phyloP scores from a whole-genome alignment of 2,113 vertebrate species.

The Protomyctophum bolini region DNA sequence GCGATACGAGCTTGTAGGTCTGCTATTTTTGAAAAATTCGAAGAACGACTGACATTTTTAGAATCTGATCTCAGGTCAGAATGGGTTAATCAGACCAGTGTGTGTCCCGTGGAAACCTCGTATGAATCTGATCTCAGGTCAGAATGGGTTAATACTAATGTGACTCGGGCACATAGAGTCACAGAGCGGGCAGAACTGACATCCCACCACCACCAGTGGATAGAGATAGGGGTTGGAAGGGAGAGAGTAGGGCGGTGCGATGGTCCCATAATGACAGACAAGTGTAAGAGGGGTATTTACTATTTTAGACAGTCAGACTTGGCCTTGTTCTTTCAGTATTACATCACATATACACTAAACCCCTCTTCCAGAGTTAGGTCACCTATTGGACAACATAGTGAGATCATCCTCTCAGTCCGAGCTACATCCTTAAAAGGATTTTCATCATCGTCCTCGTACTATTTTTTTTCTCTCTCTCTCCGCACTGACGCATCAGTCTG shows the following conservation, averaged over 20 bases:
- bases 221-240: background rate
- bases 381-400: slow-evolving; percentile 38
- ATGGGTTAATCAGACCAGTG: too few species aligned
- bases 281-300: background rate
- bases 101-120: too few species aligned
- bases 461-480: slow-evolving; percentile 23
- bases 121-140: too few species aligned
- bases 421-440: slow-evolving; percentile 70
- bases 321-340: slow-evolving; percentile 26
- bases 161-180: background rate
- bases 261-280: slow-evolving; percentile 27
- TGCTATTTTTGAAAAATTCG: too few species aligned
- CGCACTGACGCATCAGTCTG: slow-evolving; percentile 48
- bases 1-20: too few species aligned
- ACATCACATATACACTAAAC: slow-evolving; percentile 40
- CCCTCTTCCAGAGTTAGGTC: background rate
- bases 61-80: too few species aligned
- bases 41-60: too few species aligned
- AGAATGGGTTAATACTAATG: too few species aligned
- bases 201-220: background rate
- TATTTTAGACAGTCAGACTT: slow-evolving; percentile 11
- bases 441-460: slow-evolving; percentile 20
- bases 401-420: slow-evolving; percentile 41
- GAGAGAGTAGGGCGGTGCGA: too few species aligned
- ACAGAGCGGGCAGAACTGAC: slow-evolving; percentile 23